A percentile compares a stretch with the other conserved stretches of the same genome.
These are phyloP conservation scores for Atta texana DNA, from an alignment of 1,140 invertebrate species.

Conservation along the genomic window DNA sequence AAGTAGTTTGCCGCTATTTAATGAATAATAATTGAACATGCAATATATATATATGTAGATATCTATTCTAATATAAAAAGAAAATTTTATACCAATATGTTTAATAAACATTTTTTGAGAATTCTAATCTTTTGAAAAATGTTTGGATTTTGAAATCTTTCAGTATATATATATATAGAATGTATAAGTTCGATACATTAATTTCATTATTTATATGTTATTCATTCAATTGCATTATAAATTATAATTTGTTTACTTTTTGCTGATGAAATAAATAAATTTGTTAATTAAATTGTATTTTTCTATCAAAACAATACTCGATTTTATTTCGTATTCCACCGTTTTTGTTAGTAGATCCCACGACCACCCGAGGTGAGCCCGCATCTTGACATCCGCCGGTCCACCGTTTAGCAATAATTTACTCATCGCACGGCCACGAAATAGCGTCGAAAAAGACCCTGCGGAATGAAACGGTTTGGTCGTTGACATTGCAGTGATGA, in stretches of 20 bases:
- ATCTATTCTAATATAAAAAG: background rate
- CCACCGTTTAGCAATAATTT: constrained; percentile 82
- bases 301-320: background rate
- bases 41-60: background rate
- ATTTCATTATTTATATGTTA: background rate
- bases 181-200: background rate
- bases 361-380: constrained; percentile 73
- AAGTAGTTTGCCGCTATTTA: too few species aligned
- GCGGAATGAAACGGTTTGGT: constrained; percentile 38
- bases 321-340: constrained; percentile 46
- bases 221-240: background rate
- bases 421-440: constrained; percentile 74
- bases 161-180: too few species aligned
- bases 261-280: background rate
- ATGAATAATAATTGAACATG: too few species aligned
- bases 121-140: background rate
- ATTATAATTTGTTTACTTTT: background rate
- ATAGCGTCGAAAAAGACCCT: constrained; percentile 72
- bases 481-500: constrained; percentile 73
- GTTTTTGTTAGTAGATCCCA: constrained; percentile 67
- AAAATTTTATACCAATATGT: background rate
- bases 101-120: background rate
- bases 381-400: constrained; percentile 81
- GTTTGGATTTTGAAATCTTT: too few species aligned
- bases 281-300: constrained; percentile 9